Evolutionary conservation across 2,888 invertebrate species (phyloP).

Genomic region (Diplazon laetatorius): DNA sequence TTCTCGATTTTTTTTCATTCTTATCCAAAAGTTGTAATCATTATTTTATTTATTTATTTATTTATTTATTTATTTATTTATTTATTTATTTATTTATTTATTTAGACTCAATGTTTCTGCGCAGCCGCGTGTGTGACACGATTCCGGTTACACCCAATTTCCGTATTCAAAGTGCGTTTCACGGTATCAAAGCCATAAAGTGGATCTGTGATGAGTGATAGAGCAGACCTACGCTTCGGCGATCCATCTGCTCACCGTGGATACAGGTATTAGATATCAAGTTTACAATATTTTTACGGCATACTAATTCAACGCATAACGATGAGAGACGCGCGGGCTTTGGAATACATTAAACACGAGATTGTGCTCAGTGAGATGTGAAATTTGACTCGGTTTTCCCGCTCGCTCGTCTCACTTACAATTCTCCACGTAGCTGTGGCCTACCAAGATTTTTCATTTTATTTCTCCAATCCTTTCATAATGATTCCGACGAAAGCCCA

Average conservation of each 20-base stretch:
- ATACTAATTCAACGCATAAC: neutral
- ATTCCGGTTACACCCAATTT: neutral
- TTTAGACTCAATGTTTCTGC: no score
- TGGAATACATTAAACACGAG: neutral
- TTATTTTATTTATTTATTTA: no score
- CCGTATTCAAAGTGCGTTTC: neutral
- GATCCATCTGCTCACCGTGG: slow-evolving; percentile 1
- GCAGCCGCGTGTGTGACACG: no score
- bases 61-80: no score
- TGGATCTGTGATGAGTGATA: neutral
- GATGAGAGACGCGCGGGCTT: slow-evolving; percentile 6
- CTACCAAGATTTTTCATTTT: no score
- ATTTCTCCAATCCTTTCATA: no score
- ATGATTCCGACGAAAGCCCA: no score
- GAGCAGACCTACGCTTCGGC: neutral
- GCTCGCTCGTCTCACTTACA: neutral
- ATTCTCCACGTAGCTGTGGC: neutral
- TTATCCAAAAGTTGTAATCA: no score
- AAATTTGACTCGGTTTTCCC: slow-evolving; percentile 20
- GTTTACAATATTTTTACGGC: slow-evolving; percentile 11
- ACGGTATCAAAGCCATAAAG: neutral
- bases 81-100: no score
- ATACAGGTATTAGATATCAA: slow-evolving; percentile 5
- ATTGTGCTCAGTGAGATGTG: neutral
- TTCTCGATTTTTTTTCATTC: no score